Conservation (phyloP, 2,797 vertebrate species). For the Hemibagrus guttatus region DNA sequence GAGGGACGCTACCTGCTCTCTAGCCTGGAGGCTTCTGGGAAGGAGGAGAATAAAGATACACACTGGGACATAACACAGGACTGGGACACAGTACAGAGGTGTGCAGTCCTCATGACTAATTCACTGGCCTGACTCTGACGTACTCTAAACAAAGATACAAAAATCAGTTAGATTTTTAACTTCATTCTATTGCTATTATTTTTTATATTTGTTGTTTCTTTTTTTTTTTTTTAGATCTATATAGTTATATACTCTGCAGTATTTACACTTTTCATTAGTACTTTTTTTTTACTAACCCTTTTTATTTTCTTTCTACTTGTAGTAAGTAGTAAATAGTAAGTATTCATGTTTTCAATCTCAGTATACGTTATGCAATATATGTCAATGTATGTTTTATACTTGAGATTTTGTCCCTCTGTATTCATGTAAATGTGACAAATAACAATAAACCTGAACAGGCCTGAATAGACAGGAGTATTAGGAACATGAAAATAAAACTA, state of each 20-base stretch:
- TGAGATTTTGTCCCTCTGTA: neutral
- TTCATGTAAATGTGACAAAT: neutral
- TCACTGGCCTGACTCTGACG: neutral
- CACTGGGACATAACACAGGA: conserved; percentile 81
- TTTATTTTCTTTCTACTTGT: neutral
- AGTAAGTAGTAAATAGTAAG: neutral
- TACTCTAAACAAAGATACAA: neutral
- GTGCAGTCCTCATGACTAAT: neutral
- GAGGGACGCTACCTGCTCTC: conserved; percentile 86
- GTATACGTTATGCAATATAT: no score
- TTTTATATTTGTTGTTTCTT: neutral
- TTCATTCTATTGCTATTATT: neutral
- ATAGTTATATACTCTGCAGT: neutral
- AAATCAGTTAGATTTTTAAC: neutral
- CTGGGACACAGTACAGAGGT: conserved; percentile 93
- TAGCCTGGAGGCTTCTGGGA: conserved; percentile 81
- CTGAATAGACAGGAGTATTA: neutral
- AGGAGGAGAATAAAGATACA: conserved; percentile 72
- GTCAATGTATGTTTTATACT: no score
- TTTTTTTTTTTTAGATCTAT: neutral
- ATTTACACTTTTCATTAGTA: neutral
- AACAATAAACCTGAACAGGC: neutral
- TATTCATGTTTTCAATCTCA: neutral
- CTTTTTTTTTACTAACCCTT: neutral
- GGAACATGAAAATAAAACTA: neutral